A percentile compares a stretch with the other conserved stretches of the same genome.
phyloP scores from a whole-genome alignment of 2,113 vertebrate species.

The Colius striatus region DNA sequence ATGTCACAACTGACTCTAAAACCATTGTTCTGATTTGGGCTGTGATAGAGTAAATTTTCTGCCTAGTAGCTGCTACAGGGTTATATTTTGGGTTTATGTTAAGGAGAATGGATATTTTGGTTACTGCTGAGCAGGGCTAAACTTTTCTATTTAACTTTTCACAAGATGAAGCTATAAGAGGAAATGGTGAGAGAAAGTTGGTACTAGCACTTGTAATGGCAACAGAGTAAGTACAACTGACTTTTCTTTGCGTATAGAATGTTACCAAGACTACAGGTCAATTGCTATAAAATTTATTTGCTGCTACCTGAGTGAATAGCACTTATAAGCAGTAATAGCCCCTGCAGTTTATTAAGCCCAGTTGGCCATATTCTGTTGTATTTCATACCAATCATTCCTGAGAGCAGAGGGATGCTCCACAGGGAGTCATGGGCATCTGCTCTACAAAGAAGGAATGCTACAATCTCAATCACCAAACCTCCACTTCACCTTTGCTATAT shows the following conservation, averaged over 20 bases:
- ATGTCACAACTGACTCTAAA: not conserved
- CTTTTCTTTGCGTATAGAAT: accelerated
- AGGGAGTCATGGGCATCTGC: not conserved
- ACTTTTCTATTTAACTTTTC: not conserved
- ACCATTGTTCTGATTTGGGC: too few relatives aligned
- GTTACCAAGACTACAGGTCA: not conserved
- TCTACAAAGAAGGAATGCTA: not conserved
- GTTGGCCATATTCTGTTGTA: not conserved
- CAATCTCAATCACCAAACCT: not conserved
- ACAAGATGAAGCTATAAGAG: not conserved
- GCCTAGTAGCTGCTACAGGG: too few relatives aligned
- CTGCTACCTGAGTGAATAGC: not conserved
- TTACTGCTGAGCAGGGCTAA: too few relatives aligned
- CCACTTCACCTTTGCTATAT: accelerated
- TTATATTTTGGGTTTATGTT: too few relatives aligned
- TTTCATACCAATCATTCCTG: not conserved
- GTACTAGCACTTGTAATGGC: not conserved
- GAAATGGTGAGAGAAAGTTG: accelerated
- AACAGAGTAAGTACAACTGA: not conserved
- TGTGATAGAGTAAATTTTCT: too few relatives aligned
- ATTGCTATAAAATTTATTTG: accelerated
- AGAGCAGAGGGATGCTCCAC: not conserved
- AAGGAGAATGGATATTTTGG: too few relatives aligned
- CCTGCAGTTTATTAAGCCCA: not conserved
- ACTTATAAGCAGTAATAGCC: not conserved